Conservation (phyloP, 2,797 vertebrate species). For the Melanotaenia nigrans region DNA sequence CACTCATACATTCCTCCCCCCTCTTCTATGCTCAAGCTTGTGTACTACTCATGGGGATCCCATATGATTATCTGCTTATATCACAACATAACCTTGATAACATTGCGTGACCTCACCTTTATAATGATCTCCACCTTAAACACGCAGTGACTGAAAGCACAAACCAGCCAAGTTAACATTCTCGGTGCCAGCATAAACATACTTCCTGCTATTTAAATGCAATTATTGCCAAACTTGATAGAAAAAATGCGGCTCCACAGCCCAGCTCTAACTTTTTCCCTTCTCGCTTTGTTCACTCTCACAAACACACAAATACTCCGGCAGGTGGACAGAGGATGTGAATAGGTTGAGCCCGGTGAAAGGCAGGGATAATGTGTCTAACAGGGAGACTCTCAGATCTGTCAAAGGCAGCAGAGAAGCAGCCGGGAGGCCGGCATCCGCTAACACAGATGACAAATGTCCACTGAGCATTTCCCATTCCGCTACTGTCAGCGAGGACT, state of each 20-base stretch:
- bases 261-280: background rate
- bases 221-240: slow-evolving; percentile 8
- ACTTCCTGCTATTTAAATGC: slow-evolving; percentile 2
- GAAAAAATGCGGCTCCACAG: slow-evolving; percentile 21
- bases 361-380: slow-evolving; percentile 73
- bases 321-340: slow-evolving; percentile 40
- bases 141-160: slow-evolving; percentile 9
- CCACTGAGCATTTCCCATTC: slow-evolving; percentile 74
- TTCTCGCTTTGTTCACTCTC: background rate
- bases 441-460: slow-evolving; percentile 76
- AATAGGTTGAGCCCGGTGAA: slow-evolving; percentile 49
- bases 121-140: slow-evolving; percentile 19
- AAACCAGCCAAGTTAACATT: slow-evolving; percentile 18
- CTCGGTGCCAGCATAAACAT: slow-evolving; percentile 4
- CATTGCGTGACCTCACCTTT: slow-evolving; percentile 26
- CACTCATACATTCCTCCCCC: background rate
- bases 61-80: slow-evolving; percentile 40
- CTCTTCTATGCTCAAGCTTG: slow-evolving; percentile 19
- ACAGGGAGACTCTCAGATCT: slow-evolving; percentile 71
- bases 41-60: slow-evolving; percentile 31
- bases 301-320: slow-evolving; percentile 4
- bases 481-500: slow-evolving; percentile 70
- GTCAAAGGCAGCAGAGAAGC: slow-evolving; percentile 72
- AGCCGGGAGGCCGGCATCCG: slow-evolving; percentile 62
- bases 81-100: slow-evolving; percentile 33